Conservation (phyloP, 2,113 vertebrate species). For the Chionomys nivalis region DNA sequence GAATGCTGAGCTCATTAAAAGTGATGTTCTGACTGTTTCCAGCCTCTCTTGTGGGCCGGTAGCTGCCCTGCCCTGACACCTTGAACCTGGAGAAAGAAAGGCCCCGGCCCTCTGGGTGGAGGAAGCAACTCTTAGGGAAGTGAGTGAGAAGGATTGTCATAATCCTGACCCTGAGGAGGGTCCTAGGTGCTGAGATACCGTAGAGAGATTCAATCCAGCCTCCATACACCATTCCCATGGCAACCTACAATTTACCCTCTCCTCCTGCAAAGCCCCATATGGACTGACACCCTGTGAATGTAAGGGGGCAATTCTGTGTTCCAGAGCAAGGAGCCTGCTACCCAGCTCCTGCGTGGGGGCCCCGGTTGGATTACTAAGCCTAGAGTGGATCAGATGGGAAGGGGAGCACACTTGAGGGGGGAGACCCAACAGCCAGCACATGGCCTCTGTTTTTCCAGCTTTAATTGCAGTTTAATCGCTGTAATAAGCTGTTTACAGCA, state of each 20-base stretch:
- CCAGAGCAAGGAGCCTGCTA: neutral
- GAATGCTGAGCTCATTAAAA: neutral
- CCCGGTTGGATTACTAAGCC: constrained; percentile 37
- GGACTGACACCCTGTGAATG: too few relatives aligned
- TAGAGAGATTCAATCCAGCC: neutral
- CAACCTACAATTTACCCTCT: neutral
- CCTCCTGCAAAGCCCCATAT: too few relatives aligned
- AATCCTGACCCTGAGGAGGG: neutral
- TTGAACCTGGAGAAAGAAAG: neutral
- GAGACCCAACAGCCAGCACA: constrained; percentile 50
- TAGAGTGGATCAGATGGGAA: neutral
- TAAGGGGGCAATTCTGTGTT: neutral
- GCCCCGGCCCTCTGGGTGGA: neutral
- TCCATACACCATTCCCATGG: neutral
- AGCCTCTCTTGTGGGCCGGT: neutral
- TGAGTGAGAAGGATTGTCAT: neutral
- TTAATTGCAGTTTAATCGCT: constrained; percentile 77
- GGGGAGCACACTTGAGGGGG: neutral
- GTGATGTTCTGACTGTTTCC: neutral
- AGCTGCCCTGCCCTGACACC: too few relatives aligned
- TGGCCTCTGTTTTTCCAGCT: constrained; percentile 72
- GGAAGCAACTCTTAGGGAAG: neutral
- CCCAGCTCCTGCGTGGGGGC: neutral
- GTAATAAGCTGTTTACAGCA: constrained; percentile 80
- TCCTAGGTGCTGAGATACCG: neutral